Evolutionary conservation across 2,888 invertebrate genomes (phyloP), one percentile per base, ranked within the genome.

Genomic region (Thumatha senex): DNA sequence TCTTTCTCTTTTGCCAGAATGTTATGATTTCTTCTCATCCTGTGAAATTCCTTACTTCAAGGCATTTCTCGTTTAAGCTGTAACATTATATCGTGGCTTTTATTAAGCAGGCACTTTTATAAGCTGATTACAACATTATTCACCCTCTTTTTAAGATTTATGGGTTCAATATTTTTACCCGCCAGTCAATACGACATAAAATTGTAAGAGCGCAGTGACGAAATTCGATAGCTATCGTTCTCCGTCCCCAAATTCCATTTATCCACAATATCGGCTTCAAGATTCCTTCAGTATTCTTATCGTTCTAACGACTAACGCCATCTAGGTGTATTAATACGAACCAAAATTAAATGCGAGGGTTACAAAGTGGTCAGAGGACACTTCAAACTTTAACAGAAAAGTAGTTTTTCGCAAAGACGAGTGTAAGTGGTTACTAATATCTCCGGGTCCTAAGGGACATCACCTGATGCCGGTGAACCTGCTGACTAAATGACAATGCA

Each of bases 281-380:
- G 30, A 46, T 18, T 39, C 40, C 39, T 15, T 48, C 33, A 50
- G 48, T 18, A 12, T 61, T 8, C 40, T 51, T 54, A 62, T 62
- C 63, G 46, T 15, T 1, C 18, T 51, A 58, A 62, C 35, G 62
- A 54, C 42, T 54, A 46, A 44, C 47, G 54, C 66, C 66, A 61
- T 50, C 65, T 61, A 53, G 40, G 15, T 15, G 18, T 11, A 47
- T 30, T 41, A 46, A 13, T 46, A 13, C 13, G 18, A 40, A 34
- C 29, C 33, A 34, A 46, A 40, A 46, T 31, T 39, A n/a, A 46
- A 43, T 34, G 43, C 29, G 18, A 36, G 9, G 36, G 42, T 42
- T 31, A 42, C 42, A 42, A n/a, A 24, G 5, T 24, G 2, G 18
- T 24, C 18, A 5, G 18, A 24, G 5, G 18, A 24, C n/a, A n/a